Evolutionary conservation across 2,797 vertebrate species (phyloP).

Genomic region (Dipus sagitta): DNA sequence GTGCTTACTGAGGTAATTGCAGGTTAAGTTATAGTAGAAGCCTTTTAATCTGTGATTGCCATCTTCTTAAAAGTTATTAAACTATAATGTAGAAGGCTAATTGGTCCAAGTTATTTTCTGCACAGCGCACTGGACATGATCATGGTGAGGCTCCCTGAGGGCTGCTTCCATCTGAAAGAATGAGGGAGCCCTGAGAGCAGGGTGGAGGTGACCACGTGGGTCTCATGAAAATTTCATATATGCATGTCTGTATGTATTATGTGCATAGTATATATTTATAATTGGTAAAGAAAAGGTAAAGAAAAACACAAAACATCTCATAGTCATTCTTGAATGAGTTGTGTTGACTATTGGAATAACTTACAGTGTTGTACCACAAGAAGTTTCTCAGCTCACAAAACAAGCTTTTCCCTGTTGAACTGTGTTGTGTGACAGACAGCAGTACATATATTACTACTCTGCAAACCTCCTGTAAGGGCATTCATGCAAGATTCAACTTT

Average conservation of each 20-base stretch:
- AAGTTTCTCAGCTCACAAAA: background rate
- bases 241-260: background rate
- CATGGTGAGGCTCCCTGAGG: background rate
- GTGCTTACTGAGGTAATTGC: background rate
- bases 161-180: background rate
- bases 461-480: background rate
- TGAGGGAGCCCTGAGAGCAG: too few species aligned
- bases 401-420: background rate
- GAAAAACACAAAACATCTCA: background rate
- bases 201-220: background rate
- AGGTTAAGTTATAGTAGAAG: background rate
- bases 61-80: constrained; percentile 25
- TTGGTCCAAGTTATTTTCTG: background rate
- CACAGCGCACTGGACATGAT: background rate
- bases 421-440: too few species aligned
- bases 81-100: background rate
- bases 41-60: background rate
- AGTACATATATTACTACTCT: too few species aligned
- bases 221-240: background rate
- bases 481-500: background rate
- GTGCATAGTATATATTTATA: too few species aligned
- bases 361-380: background rate
- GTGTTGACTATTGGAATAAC: too few species aligned
- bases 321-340: background rate
- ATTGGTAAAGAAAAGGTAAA: background rate